phyloP scores from a whole-genome alignment of 2,797 vertebrate genomes.

The Lemur catta region DNA sequence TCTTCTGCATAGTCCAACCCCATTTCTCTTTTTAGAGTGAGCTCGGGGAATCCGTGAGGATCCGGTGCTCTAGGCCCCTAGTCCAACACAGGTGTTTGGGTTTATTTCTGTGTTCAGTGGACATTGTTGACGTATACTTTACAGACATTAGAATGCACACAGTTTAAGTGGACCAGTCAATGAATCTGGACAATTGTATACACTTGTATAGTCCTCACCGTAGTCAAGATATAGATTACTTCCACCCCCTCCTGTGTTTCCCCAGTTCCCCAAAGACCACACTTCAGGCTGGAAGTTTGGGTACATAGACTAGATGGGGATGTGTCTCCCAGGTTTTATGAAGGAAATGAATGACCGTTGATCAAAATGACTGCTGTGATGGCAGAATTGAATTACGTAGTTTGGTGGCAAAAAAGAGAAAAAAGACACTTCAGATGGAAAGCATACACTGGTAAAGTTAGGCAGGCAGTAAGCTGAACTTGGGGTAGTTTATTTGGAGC shows the following conservation, averaged over 20 bases:
- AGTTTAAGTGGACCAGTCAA: accelerated
- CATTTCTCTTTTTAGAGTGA: background rate
- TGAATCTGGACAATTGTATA: background rate
- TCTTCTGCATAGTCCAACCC: background rate
- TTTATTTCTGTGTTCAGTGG: background rate
- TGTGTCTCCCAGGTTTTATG: background rate
- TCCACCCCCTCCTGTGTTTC: background rate
- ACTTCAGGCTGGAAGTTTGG: background rate
- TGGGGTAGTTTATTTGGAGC: background rate
- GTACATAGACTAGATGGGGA: background rate
- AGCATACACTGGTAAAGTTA: background rate
- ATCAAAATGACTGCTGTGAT: background rate
- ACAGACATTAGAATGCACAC: background rate
- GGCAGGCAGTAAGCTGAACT: background rate
- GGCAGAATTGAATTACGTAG: background rate
- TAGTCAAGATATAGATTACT: background rate
- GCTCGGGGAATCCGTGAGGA: background rate
- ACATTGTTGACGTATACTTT: background rate
- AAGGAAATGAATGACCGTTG: background rate
- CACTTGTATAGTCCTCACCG: background rate
- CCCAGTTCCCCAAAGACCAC: background rate
- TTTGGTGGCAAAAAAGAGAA: background rate
- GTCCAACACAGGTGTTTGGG: background rate
- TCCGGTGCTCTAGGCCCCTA: background rate
- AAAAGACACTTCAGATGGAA: background rate